These are phyloP conservation scores for Lithobates pipiens DNA, from an alignment of 2,797 vertebrate genomes.

Conservation along the genomic window DNA sequence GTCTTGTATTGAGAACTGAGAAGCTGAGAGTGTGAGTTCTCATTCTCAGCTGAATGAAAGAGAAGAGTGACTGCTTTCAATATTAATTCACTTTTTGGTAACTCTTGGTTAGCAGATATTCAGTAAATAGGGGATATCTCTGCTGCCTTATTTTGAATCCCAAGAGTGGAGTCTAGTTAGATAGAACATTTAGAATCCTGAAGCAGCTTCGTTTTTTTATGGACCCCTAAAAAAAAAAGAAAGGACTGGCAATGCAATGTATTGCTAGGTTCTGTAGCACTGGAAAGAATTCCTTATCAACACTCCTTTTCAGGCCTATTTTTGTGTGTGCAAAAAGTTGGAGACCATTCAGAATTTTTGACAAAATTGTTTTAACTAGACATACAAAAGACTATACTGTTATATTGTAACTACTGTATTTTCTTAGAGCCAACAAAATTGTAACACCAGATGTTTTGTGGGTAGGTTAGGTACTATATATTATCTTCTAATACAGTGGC, in stretches of 20 bases:
- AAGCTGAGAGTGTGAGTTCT: constrained; percentile 29
- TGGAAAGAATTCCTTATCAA: constrained; percentile 61
- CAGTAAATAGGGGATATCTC: constrained; percentile 54
- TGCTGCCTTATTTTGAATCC: constrained; percentile 67
- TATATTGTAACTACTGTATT: constrained; percentile 22
- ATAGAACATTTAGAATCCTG: constrained; percentile 69
- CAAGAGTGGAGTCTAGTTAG: constrained; percentile 68
- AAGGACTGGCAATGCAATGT: constrained; percentile 42
- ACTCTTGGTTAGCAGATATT: constrained; percentile 71
- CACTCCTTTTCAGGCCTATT: constrained; percentile 57
- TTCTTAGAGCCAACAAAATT: neutral
- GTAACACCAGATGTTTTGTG: constrained; percentile 18
- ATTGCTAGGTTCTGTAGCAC: constrained; percentile 41
- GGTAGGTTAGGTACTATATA: constrained; percentile 16
- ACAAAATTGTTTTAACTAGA: constrained; percentile 17
- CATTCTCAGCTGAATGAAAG: constrained; percentile 57
- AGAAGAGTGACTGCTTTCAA: constrained; percentile 49
- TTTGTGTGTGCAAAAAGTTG: constrained; percentile 58
- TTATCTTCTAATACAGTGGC: constrained; percentile 11
- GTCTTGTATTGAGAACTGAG: constrained; percentile 61
- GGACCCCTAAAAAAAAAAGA: constrained; percentile 60
- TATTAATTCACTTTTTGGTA: constrained; percentile 58
- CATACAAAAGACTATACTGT: constrained; percentile 15
- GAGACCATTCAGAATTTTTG: constrained; percentile 61
- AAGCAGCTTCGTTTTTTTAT: constrained; percentile 70